Evolutionary conservation across 1,140 invertebrate genomes (phyloP).

Genomic region (Monochamus saltuarius): DNA sequence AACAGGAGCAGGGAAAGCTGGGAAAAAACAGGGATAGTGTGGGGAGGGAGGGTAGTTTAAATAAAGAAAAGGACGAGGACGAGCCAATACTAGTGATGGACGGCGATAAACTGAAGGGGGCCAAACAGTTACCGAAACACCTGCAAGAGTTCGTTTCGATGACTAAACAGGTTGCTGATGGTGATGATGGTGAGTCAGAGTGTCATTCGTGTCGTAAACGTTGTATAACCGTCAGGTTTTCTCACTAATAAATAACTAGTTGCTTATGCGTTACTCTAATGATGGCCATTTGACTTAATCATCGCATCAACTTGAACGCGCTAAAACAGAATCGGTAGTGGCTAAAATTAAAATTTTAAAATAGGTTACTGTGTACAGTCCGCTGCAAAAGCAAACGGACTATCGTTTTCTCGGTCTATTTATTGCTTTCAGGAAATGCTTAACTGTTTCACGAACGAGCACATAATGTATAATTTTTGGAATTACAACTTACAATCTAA

Average conservation of each 20-base stretch:
- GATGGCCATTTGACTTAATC: background rate
- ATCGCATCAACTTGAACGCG: background rate
- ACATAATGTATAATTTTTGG: too few relatives aligned
- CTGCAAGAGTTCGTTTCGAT: slow-evolving; percentile 67
- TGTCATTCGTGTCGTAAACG: slow-evolving; percentile 1
- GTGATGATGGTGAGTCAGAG: slow-evolving; percentile 53
- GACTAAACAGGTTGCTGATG: slow-evolving; percentile 17
- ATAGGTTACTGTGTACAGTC: slow-evolving; percentile 4
- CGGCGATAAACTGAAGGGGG: slow-evolving; percentile 60
- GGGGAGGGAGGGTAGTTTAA: slow-evolving; percentile 31
- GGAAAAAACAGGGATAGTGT: slow-evolving; percentile 52
- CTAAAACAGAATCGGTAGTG: background rate
- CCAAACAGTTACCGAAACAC: slow-evolving; percentile 68
- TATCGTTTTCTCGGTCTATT: background rate
- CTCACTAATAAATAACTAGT: slow-evolving; percentile 7
- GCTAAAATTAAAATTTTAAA: slow-evolving; percentile 9
- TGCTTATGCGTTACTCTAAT: slow-evolving; percentile 1
- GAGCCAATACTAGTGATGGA: slow-evolving; percentile 61
- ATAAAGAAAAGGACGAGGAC: slow-evolving; percentile 48
- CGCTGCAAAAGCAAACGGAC: background rate
- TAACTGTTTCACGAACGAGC: background rate
- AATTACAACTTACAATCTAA: too few relatives aligned
- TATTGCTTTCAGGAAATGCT: background rate
- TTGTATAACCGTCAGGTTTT: background rate
- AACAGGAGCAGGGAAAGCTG: slow-evolving; percentile 45